These are phyloP conservation scores for Premnoplex brunnescens DNA, from an alignment of 2,797 vertebrate genomes.

Conservation along the genomic window DNA sequence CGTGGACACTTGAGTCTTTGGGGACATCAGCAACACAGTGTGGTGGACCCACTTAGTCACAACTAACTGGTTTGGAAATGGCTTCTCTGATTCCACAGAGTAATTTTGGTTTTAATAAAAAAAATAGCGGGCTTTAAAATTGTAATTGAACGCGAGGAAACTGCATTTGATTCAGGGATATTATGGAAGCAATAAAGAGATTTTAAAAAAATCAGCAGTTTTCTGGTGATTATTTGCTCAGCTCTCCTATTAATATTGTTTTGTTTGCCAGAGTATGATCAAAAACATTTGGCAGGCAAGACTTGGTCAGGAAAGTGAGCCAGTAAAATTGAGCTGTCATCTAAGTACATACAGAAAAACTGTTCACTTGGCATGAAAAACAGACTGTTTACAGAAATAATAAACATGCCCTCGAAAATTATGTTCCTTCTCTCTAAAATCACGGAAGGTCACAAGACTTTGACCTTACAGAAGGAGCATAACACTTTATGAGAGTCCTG, in stretches of 20 bases:
- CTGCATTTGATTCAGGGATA: background rate
- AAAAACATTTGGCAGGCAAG: constrained; percentile 59
- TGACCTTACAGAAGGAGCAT: constrained; percentile 56
- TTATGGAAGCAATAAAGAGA: constrained; percentile 15
- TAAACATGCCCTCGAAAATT: constrained; percentile 49
- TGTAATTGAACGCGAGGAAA: background rate
- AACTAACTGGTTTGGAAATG: background rate
- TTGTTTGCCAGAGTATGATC: constrained; percentile 62
- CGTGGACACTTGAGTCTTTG: background rate
- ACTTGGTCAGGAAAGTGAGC: constrained; percentile 18
- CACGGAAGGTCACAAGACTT: constrained; percentile 17
- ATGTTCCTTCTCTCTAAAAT: constrained; percentile 36
- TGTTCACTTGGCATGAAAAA: constrained; percentile 35
- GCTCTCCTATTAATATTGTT: constrained; percentile 31
- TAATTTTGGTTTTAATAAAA: background rate
- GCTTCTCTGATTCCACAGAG: background rate
- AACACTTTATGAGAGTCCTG: constrained; percentile 55
- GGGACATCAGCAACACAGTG: background rate
- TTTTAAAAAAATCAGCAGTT: constrained; percentile 23
- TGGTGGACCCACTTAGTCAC: background rate
- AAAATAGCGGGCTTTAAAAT: background rate
- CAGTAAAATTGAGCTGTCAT: constrained; percentile 54
- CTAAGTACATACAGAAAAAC: constrained; percentile 18
- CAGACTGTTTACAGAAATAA: constrained; percentile 57
- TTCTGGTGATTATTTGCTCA: constrained; percentile 43